Evolutionary conservation across 2,113 vertebrate species (phyloP).

Genomic region (Sturnira hondurensis): DNA sequence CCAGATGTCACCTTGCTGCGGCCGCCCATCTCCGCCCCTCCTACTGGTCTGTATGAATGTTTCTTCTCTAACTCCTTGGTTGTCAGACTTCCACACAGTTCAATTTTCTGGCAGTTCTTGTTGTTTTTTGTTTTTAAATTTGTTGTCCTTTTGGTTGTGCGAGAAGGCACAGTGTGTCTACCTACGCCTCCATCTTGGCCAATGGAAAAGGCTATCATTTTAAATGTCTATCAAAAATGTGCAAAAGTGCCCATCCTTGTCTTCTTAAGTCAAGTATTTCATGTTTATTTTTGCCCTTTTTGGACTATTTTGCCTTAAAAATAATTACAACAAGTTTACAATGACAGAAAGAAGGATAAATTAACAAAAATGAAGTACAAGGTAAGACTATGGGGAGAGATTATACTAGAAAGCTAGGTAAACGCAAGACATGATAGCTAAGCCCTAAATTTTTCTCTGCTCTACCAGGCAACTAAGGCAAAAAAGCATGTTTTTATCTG

Average conservation of each 20-base stretch:
- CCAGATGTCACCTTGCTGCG: rapidly evolving
- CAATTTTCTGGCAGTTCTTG: no score
- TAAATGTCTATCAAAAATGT: background rate
- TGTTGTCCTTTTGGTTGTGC: no score
- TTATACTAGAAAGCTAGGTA: background rate
- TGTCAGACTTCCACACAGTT: no score
- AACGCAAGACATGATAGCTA: background rate
- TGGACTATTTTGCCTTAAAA: constrained; percentile 5
- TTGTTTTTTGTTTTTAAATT: no score
- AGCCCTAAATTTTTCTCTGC: background rate
- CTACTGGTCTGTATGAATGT: no score
- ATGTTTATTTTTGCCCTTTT: background rate
- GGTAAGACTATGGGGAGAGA: background rate
- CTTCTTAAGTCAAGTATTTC: background rate
- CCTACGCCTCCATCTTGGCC: no score
- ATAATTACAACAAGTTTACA: background rate
- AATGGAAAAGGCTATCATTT: background rate
- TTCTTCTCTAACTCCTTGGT: no score
- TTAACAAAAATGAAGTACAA: background rate
- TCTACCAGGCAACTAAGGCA: background rate
- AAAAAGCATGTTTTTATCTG: background rate
- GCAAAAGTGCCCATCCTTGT: background rate
- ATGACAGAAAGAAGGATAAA: background rate
- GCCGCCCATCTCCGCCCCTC: no score
- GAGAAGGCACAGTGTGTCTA: no score